Conservation (phyloP, 2,113 vertebrate genomes). For the Menidia beryllina region DNA sequence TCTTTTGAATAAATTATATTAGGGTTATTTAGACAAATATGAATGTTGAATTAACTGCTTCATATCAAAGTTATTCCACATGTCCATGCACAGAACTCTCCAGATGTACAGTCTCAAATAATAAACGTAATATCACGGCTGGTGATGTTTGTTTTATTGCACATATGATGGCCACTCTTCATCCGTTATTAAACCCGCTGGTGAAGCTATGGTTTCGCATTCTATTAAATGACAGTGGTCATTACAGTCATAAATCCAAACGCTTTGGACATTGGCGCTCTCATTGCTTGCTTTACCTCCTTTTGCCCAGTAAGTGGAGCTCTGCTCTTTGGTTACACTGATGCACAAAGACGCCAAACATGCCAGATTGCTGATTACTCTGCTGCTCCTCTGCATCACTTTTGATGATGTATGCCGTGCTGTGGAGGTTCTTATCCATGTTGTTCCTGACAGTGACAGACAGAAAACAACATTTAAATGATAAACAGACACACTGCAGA, state of each 20-base stretch:
- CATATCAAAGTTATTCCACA: constrained; percentile 5
- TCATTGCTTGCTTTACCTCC: background rate
- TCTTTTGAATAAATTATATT: too few relatives aligned
- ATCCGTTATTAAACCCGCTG: constrained; percentile 49
- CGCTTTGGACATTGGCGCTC: background rate
- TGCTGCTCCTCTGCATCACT: constrained; percentile 47
- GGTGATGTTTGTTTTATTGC: constrained; percentile 26
- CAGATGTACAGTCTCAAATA: constrained; percentile 20
- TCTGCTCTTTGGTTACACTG: constrained; percentile 49
- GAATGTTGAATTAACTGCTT: constrained; percentile 15
- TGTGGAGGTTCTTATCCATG: constrained; percentile 50
- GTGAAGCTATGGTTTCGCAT: constrained; percentile 21
- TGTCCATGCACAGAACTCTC: constrained; percentile 6
- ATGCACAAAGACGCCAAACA: background rate
- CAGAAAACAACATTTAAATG: constrained; percentile 62
- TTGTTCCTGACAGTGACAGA: constrained; percentile 69
- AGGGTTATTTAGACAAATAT: background rate
- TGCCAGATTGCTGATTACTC: constrained; percentile 40
- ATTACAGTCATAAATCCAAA: constrained; percentile 35
- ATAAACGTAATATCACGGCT: constrained; percentile 36
- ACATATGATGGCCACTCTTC: background rate
- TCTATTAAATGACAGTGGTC: constrained; percentile 34
- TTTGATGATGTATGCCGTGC: constrained; percentile 52
- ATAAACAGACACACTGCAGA: constrained; percentile 52
- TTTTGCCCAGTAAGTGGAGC: constrained; percentile 69